phyloP scores from a whole-genome alignment of 2,888 invertebrate species.

The Thyatira batis region DNA sequence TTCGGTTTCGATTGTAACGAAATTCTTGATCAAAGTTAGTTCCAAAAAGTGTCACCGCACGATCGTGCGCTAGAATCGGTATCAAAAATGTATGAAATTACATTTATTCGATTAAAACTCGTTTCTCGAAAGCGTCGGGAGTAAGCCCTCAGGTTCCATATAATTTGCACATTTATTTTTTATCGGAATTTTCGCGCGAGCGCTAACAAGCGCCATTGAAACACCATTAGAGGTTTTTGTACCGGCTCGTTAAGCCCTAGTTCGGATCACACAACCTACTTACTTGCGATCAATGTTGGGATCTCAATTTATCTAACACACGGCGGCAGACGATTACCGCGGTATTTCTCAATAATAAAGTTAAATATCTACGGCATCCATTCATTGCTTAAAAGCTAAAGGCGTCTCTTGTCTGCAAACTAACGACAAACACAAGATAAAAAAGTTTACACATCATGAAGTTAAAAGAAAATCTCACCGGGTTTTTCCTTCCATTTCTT shows the following conservation, averaged over 20 bases:
- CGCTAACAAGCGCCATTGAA: conserved; percentile 44
- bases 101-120: too few relatives aligned
- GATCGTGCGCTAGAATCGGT: too few relatives aligned
- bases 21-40: too few relatives aligned
- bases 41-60: too few relatives aligned
- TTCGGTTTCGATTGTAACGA: too few relatives aligned
- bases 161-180: conserved; percentile 45
- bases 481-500: conserved; percentile 86
- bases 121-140: too few relatives aligned
- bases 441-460: conserved; percentile 9
- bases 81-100: too few relatives aligned
- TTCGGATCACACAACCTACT: background rate
- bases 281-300: conserved; percentile 14
- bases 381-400: conserved; percentile 1
- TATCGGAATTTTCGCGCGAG: conserved; percentile 36
- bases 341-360: conserved; percentile 13
- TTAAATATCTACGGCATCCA: background rate
- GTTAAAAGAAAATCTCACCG: conserved; percentile 44
- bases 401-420: background rate
- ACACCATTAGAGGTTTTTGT: conserved; percentile 50
- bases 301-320: conserved; percentile 21
- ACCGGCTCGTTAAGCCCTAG: conserved; percentile 21
- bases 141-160: conserved; percentile 26
- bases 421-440: background rate
- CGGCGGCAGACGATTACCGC: conserved; percentile 11